These are phyloP conservation scores for Varecia variegata DNA, from an alignment of 2,797 vertebrate species.

Conservation along the genomic window DNA sequence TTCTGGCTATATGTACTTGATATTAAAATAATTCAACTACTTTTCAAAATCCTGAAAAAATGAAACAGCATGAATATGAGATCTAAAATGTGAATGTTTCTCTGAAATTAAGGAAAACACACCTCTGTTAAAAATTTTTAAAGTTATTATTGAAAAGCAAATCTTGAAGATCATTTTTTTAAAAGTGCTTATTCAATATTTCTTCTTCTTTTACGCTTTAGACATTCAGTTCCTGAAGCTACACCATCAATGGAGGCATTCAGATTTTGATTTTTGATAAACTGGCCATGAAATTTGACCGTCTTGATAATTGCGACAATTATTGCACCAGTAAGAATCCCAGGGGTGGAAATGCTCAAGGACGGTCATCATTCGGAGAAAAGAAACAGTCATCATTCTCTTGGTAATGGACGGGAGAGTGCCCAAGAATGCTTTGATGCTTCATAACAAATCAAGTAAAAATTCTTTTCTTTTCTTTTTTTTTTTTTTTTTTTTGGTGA, in stretches of 20 bases:
- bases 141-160: not conserved
- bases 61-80: rapidly evolving
- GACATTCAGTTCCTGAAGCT: not conserved
- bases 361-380: too few relatives aligned
- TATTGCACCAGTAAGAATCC: not conserved
- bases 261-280: not conserved
- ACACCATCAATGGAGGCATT: not conserved
- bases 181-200: not conserved
- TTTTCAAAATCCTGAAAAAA: not conserved
- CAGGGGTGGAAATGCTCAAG: not conserved
- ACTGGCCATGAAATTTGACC: not conserved
- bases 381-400: not conserved
- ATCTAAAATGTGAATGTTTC: not conserved
- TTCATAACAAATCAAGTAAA: not conserved
- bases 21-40: not conserved
- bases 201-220: not conserved
- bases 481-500: too few relatives aligned
- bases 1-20: not conserved
- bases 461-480: not conserved
- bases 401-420: rapidly evolving
- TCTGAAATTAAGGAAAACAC: not conserved
- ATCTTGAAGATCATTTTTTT: too few relatives aligned
- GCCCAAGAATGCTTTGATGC: not conserved
- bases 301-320: not conserved
- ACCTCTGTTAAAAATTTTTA: not conserved